Evolutionary conservation across 1,140 invertebrate genomes (phyloP), one percentile per base, ranked within the genome.

Genomic region (Caenorhabditis inopinata): DNA sequence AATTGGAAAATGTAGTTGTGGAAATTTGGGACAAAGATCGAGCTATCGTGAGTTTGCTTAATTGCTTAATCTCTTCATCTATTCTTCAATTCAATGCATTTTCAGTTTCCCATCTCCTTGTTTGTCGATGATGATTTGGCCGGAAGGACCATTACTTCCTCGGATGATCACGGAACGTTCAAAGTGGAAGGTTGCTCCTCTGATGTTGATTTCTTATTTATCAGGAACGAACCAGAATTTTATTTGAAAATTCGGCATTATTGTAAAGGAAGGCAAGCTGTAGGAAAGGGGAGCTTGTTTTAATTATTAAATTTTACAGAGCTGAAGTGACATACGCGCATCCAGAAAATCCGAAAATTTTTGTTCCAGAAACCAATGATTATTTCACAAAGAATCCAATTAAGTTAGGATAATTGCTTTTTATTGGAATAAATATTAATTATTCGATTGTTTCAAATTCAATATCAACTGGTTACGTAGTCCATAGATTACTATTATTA

Each of bases 111-210:
- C 3, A 23, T 82, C 21, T 46, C 51, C 14, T 38, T 58, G 12
- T 47, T 83, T 23, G 82, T 83, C 14, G 51, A 46, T 62, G 82
- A 83, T 75, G 82, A 83, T 62, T 77, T 79, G 82, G 78, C 78
- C 14, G 82, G 82, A 32, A 49, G 75, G 27, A 77, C 80, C 6
- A 62, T 82, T 27, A 49, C 82, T 9, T 53, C 47, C 9, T 12
- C 53, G 2, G 47, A 83, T 12, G 80, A 82, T 23, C 48, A 83
- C 45, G 82, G 82, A 78, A 53, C 58, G 3, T 83, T 83, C 51
- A 53, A 62, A 68, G 82, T 78, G 9, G 82, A 83, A 62, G 82
- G 78, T n/a, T 83, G 82, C 42, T 75, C 74, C 27, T 62, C 53
- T 45, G 82, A 83, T 46, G 23, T 78, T 14, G 82, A 83, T 32